phyloP scores from a whole-genome alignment of 2,888 invertebrate species.

The Chrysopilus asiliformis region DNA sequence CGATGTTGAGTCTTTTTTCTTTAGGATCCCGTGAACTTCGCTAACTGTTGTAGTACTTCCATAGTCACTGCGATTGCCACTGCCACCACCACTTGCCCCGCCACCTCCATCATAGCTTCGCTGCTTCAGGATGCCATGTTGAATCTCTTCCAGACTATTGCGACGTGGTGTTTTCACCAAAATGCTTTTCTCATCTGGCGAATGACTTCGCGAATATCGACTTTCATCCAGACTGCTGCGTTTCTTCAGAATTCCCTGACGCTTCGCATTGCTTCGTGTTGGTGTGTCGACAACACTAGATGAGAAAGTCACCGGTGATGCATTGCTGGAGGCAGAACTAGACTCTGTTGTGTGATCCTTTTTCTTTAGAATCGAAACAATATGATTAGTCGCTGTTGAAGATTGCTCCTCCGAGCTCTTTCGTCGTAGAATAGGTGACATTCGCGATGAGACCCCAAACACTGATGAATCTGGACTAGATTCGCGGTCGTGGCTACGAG shows the following conservation, averaged over 20 bases:
- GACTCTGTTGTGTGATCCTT: slow-evolving; percentile 41
- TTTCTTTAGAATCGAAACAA: slow-evolving; percentile 55
- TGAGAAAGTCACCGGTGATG: slow-evolving; percentile 68
- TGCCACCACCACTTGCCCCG: slow-evolving; percentile 47
- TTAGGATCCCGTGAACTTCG: slow-evolving; percentile 68
- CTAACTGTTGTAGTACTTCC: slow-evolving; percentile 45
- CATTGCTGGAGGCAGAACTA: slow-evolving; percentile 39
- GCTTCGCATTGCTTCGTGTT: slow-evolving; percentile 44
- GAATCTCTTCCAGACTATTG: slow-evolving; percentile 33
- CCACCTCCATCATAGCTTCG: slow-evolving; percentile 55
- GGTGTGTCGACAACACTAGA: slow-evolving; percentile 58
- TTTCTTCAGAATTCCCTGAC: slow-evolving; percentile 72
- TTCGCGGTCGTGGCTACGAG: slow-evolving; percentile 22
- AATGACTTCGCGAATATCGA: slow-evolving; percentile 35
- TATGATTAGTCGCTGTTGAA: slow-evolving; percentile 37
- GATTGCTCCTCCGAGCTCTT: slow-evolving; percentile 37
- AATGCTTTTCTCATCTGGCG: slow-evolving; percentile 35
- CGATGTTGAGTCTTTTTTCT: slow-evolving; percentile 38
- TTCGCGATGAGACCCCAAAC: slow-evolving; percentile 13
- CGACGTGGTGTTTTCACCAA: slow-evolving; percentile 33
- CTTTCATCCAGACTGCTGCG: slow-evolving; percentile 67
- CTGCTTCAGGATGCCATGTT: slow-evolving; percentile 66
- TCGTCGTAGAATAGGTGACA: slow-evolving; percentile 26
- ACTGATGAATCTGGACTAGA: slow-evolving; percentile 16
- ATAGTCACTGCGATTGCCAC: slow-evolving; percentile 46